Evolutionary conservation across 2,888 invertebrate genomes (phyloP).

Genomic region (Apamea crenata): DNA sequence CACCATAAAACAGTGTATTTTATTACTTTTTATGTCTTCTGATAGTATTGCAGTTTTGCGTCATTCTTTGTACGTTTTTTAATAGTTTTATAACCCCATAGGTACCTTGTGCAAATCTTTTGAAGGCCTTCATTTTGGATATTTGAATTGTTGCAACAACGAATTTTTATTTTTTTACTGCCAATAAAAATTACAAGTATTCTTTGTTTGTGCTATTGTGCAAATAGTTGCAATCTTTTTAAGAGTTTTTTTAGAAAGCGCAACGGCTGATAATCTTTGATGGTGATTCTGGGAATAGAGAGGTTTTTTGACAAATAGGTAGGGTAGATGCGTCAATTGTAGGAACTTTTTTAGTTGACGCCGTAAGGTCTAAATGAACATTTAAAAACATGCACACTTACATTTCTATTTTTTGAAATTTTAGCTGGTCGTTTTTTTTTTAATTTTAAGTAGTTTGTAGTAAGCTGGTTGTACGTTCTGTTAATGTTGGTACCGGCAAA

Average conservation of each 20-base stretch:
- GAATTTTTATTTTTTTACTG: conserved; percentile 68
- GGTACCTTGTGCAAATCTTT: conserved; percentile 72
- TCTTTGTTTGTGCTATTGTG: conserved; percentile 69
- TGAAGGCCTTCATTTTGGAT: conserved; percentile 63
- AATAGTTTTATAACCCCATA: conserved; percentile 71
- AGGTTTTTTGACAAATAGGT: conserved; percentile 30
- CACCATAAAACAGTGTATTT: conserved; percentile 30
- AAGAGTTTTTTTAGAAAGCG: conserved; percentile 78
- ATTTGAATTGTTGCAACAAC: conserved; percentile 58
- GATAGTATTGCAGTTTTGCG: conserved; percentile 55
- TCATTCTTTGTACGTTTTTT: conserved; percentile 64
- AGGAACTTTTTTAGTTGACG: background rate
- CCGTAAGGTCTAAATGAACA: background rate
- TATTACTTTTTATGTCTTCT: conserved; percentile 31
- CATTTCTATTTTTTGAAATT: no score
- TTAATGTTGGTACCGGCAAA: background rate
- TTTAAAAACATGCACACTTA: no score
- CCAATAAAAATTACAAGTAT: conserved; percentile 54
- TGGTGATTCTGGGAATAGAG: conserved; percentile 57
- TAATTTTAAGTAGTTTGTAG: no score
- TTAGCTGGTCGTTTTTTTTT: no score
- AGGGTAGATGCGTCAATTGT: background rate
- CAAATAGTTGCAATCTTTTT: conserved; percentile 77
- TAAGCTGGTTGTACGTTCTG: no score
- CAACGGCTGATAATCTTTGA: conserved; percentile 68